These are phyloP conservation scores for Chalcosyrphus nemorum DNA, from an alignment of 2,888 invertebrate species.

Conservation along the genomic window DNA sequence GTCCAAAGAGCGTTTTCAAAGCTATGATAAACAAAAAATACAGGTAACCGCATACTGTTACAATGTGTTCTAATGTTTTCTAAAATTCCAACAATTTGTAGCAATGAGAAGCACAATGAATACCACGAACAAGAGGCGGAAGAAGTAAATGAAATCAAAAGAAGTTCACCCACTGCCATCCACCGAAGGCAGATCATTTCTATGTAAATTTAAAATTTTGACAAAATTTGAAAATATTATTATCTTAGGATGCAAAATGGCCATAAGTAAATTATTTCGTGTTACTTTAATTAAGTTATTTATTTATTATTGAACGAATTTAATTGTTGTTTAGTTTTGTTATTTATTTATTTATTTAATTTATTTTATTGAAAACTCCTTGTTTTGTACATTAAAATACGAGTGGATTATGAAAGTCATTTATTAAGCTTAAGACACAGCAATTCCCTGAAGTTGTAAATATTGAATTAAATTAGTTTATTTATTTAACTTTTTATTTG, in stretches of 20 bases:
- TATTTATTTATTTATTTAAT: slow-evolving; percentile 37
- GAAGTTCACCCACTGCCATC: neutral
- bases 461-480: slow-evolving; percentile 26
- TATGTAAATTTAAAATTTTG: slow-evolving; percentile 30
- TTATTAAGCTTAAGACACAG: slow-evolving; percentile 52
- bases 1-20: slow-evolving; percentile 90
- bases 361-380: slow-evolving; percentile 32
- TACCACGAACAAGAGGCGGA: slow-evolving; percentile 79
- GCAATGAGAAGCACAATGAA: slow-evolving; percentile 75
- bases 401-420: slow-evolving; percentile 81
- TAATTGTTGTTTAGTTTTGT: slow-evolving; percentile 64
- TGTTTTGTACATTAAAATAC: slow-evolving; percentile 74
- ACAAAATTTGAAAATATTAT: neutral
- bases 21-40: slow-evolving; percentile 78
- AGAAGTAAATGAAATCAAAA: slow-evolving; percentile 72
- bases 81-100: slow-evolving; percentile 2
- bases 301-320: slow-evolving; percentile 63
- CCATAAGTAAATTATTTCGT: slow-evolving; percentile 64
- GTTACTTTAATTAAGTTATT: slow-evolving; percentile 29
- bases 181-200: slow-evolving; percentile 24
- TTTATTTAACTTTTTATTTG: slow-evolving; percentile 2
- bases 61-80: neutral
- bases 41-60: slow-evolving; percentile 73
- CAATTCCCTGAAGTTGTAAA: slow-evolving; percentile 41
- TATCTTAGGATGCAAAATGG: slow-evolving; percentile 53